These are phyloP conservation scores for Callipepla squamata DNA, from an alignment of 2,113 vertebrate species.

Conservation along the genomic window DNA sequence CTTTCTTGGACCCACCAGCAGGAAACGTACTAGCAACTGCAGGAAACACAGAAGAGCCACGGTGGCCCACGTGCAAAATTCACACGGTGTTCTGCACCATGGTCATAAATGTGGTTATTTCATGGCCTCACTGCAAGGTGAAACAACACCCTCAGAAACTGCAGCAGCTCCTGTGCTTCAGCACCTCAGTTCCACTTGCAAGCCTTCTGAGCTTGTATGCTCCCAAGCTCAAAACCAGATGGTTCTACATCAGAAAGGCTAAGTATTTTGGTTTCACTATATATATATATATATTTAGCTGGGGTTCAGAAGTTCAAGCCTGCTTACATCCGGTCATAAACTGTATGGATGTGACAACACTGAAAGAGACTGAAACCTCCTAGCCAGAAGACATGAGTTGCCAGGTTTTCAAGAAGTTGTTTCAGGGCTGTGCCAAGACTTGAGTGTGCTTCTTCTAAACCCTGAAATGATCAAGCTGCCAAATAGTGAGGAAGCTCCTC, in stretches of 20 bases:
- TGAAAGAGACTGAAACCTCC: background rate
- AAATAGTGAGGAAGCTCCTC: background rate
- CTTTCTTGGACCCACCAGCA: background rate
- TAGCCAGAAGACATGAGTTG: background rate
- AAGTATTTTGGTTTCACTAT: background rate
- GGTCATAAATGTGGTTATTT: background rate
- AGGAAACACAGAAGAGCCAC: background rate
- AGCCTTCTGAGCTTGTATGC: background rate
- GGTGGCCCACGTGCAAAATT: background rate
- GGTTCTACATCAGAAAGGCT: background rate
- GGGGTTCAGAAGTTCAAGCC: constrained; percentile 5
- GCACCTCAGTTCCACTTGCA: background rate
- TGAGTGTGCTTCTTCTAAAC: background rate
- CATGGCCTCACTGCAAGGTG: background rate
- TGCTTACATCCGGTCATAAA: background rate
- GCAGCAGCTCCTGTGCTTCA: background rate
- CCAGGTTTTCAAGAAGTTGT: background rate
- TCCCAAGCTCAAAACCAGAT: background rate
- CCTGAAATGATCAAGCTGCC: background rate
- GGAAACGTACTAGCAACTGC: fast-evolving
- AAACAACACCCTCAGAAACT: background rate
- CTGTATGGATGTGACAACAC: background rate
- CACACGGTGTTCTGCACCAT: background rate
- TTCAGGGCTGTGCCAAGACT: background rate
- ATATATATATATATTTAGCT: background rate